Base-by-base conservation (phyloP, 2,113 vertebrate genomes). In the Calidris pugnax region DNA sequence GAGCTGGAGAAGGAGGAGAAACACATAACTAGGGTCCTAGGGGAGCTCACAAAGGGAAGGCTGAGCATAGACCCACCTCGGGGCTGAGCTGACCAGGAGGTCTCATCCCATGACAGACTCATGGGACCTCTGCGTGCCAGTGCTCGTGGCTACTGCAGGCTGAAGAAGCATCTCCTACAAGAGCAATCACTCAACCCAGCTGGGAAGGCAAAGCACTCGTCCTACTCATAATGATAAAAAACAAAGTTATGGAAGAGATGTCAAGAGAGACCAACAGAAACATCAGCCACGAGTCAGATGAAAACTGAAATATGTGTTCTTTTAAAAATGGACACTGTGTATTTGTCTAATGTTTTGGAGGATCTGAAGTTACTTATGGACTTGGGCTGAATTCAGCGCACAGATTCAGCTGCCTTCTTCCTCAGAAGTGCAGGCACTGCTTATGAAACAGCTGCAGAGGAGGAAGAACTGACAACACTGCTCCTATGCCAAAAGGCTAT, bases 121-220 rank as follows among this genome's bases (percentile, higher is more conserved):
- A 2, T 2, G 10, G 27, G 85, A 85, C 22, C 7, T 4, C 4
- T 2, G 3, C 1, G 3, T 20, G 28, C 14, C 6, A 9, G 45
- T 30, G 60, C 14, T 79, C 50, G 26, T 2, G 10, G 74, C 18
- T 57, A 10, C 48, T 19, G 37, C 19, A 30, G 67, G 66, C 57
- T 76, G 32, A 37, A 66, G 51, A 85, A 72, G 45, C 2, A 7
- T 39, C 39, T 80, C n/a, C n/a, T 77, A 8, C 0, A 2, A 62
- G 35, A n/a, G 45, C 24, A 48, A 56, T 20, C 0, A 1, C 47
- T 60, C 35, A 47, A 51, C 22, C 21, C 26, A 63, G 50, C 18
- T 68, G 26, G 48, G 59, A 88, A 69, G 41, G 17, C 14, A 83
- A 93, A 57, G 53, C 39, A 50, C 16, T 55, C 66, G 43, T 81